A percentile compares a stretch with the other conserved stretches of the same genome.
Evolutionary conservation across 2,113 vertebrate genomes (phyloP).

Genomic region (Lipotes vexillifer): DNA sequence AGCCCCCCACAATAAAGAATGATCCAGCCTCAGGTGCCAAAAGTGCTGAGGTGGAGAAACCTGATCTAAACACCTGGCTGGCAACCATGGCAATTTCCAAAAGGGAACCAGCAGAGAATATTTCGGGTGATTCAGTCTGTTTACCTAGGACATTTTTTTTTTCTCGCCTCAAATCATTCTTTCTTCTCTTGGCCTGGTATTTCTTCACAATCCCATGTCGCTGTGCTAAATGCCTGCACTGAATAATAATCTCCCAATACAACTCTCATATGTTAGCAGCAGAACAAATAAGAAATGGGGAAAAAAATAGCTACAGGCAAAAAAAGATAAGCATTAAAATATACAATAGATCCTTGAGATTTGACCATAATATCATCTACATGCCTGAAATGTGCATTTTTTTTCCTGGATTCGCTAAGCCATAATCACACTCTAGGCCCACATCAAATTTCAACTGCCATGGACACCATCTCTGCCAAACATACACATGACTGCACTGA

Average conservation of each 20-base stretch:
- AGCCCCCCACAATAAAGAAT: neutral
- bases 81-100: too few relatives aligned
- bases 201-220: neutral
- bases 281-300: neutral
- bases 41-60: neutral
- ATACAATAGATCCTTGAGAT: neutral
- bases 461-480: neutral
- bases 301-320: neutral
- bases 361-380: neutral
- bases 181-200: neutral
- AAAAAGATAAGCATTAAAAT: neutral
- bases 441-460: neutral
- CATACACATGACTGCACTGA: slow-evolving; percentile 34
- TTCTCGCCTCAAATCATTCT: neutral
- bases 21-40: neutral
- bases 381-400: neutral
- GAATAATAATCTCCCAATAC: neutral
- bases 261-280: neutral
- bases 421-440: neutral
- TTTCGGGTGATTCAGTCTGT: neutral
- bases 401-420: neutral
- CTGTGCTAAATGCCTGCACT: neutral
- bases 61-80: neutral
- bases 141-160: neutral
- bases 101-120: neutral